Evolutionary conservation across 2,888 invertebrate species (phyloP).

Genomic region (Stenoptilia bipunctidactyla): DNA sequence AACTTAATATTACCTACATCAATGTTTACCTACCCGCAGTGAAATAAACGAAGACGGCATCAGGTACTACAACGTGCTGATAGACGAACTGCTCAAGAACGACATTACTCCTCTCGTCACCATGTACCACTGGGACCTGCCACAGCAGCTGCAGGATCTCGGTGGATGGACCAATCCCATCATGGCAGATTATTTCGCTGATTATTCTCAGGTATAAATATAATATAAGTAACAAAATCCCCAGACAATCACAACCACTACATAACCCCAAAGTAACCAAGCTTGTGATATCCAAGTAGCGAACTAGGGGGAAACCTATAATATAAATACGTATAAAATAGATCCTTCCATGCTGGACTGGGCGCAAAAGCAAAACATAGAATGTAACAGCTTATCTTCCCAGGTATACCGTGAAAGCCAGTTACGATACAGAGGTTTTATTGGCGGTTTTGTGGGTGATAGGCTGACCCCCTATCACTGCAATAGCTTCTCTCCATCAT

Average conservation of each 20-base stretch:
- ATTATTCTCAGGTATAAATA: slow-evolving; percentile 66
- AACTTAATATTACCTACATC: no score
- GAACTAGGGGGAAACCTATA: no score
- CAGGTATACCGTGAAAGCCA: no score
- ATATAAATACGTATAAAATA: no score
- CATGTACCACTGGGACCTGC: slow-evolving; percentile 78
- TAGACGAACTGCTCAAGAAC: slow-evolving; percentile 63
- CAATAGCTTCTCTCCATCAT: no score
- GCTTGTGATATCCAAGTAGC: not conserved
- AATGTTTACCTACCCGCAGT: slow-evolving; percentile 40
- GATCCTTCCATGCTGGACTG: no score
- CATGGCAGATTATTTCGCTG: slow-evolving; percentile 71
- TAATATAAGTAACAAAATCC: not conserved
- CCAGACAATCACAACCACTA: no score
- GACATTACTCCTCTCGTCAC: slow-evolving; percentile 74
- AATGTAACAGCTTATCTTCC: no score
- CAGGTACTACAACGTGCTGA: slow-evolving; percentile 73
- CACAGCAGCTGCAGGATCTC: slow-evolving; percentile 67
- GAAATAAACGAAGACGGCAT: slow-evolving; percentile 46
- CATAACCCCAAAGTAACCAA: not conserved
- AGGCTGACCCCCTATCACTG: no score
- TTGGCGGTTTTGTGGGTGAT: no score
- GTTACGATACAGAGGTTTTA: no score
- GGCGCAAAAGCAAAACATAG: no score
- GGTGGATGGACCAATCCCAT: slow-evolving; percentile 77